These are phyloP conservation scores for Drepana arcuata DNA, from an alignment of 1,140 invertebrate species.

Conservation along the genomic window DNA sequence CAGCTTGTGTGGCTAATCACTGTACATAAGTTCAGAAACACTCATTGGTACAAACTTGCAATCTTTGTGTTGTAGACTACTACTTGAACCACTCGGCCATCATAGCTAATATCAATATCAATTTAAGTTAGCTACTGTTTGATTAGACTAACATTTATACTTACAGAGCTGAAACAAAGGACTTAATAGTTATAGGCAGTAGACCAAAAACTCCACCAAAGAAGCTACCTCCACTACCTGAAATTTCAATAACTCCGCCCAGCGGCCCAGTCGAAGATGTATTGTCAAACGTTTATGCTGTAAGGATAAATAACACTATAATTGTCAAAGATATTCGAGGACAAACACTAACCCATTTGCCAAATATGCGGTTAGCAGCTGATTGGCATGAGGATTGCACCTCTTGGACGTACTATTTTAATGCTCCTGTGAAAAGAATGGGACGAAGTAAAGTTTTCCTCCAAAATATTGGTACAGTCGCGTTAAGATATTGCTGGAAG, in stretches of 20 bases:
- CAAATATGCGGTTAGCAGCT: slow-evolving; percentile 33
- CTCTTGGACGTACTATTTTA: slow-evolving; percentile 58
- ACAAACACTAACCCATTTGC: slow-evolving; percentile 21
- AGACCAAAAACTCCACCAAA: slow-evolving; percentile 31
- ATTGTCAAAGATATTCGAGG: slow-evolving; percentile 30
- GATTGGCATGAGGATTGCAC: slow-evolving; percentile 32
- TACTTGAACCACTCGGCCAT: too few relatives aligned
- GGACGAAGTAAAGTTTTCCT: slow-evolving; percentile 42
- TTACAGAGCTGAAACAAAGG: slow-evolving; percentile 39
- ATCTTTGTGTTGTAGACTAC: too few relatives aligned
- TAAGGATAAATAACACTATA: slow-evolving; percentile 51
- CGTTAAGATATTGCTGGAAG: slow-evolving; percentile 56
- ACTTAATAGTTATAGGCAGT: slow-evolving; percentile 38
- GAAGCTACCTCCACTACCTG: slow-evolving; percentile 25
- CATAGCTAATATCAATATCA: too few relatives aligned
- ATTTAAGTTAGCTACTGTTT: too few relatives aligned
- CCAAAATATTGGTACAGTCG: slow-evolving; percentile 51
- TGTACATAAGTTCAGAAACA: too few relatives aligned
- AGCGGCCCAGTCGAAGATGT: slow-evolving; percentile 1
- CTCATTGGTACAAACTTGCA: too few relatives aligned
- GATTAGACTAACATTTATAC: too few relatives aligned
- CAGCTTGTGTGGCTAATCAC: too few relatives aligned
- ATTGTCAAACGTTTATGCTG: slow-evolving; percentile 23
- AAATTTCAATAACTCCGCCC: slow-evolving; percentile 12
- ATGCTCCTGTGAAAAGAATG: slow-evolving; percentile 34